phyloP scores from a whole-genome alignment of 2,797 vertebrate genomes.

The Heteromormyrus szaboi region DNA sequence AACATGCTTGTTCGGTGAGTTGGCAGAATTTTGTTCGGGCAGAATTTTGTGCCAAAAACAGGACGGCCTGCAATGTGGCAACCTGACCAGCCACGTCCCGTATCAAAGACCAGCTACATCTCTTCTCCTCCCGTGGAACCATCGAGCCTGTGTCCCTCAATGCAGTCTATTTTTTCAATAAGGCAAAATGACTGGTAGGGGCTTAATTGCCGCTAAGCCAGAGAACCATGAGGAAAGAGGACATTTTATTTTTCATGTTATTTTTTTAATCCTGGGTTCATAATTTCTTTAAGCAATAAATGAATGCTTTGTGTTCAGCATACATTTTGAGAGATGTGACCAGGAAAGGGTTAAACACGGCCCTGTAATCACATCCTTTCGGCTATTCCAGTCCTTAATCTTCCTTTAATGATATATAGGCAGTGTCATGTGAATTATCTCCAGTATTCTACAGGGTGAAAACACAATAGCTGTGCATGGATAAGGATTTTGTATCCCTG shows the following conservation, averaged over 20 bases:
- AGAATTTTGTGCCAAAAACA: constrained; percentile 20
- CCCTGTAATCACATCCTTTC: not conserved
- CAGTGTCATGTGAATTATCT: not conserved
- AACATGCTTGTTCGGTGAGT: constrained; percentile 57
- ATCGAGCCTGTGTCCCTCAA: not conserved
- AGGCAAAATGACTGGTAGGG: not conserved
- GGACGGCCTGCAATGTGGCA: constrained; percentile 26
- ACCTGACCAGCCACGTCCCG: not conserved
- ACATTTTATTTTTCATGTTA: not conserved
- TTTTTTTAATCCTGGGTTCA: not conserved
- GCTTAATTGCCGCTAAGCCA: not conserved
- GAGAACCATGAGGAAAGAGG: not conserved
- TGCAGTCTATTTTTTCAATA: not conserved
- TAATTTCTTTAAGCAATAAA: not conserved
- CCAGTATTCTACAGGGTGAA: not conserved
- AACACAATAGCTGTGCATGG: not conserved
- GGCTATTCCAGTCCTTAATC: not conserved
- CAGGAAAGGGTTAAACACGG: not conserved
- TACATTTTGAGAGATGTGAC: not conserved
- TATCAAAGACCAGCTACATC: constrained; percentile 24
- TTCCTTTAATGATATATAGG: not conserved
- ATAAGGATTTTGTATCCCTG: not conserved
- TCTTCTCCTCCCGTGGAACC: not conserved
- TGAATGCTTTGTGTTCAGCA: not conserved
- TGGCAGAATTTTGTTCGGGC: constrained; percentile 7